Conservation (phyloP, 2,113 vertebrate genomes). For the Thinocorus orbignyianus region DNA sequence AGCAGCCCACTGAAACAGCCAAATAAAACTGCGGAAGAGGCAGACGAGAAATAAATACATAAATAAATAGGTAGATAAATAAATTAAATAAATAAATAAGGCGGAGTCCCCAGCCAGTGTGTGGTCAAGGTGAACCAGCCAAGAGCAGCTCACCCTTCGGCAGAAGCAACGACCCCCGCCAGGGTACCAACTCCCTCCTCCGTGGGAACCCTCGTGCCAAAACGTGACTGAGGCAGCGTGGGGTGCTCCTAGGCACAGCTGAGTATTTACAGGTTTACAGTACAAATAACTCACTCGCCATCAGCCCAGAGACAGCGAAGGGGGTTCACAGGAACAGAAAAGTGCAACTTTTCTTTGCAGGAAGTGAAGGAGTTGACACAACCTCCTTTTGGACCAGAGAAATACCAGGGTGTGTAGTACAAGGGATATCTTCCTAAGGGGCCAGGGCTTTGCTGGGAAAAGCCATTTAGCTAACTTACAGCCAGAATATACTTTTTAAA, state of each 20-base stretch:
- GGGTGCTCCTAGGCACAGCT: constrained; percentile 67
- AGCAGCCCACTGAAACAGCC: background rate
- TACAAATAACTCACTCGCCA: constrained; percentile 21
- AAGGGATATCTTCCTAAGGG: background rate
- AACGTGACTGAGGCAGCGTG: constrained; percentile 31
- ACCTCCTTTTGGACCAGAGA: background rate
- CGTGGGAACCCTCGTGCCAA: background rate
- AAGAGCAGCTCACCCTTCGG: background rate
- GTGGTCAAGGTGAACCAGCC: background rate
- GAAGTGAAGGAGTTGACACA: constrained; percentile 12
- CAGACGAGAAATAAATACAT: background rate
- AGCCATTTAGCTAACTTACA: constrained; percentile 44
- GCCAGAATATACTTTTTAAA: constrained; percentile 3
- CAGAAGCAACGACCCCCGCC: fast-evolving
- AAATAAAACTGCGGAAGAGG: background rate
- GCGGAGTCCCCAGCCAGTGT: constrained; percentile 63
- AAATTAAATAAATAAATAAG: constrained; percentile 44
- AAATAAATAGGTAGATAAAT: background rate
- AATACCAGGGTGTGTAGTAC: background rate
- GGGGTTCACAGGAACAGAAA: background rate
- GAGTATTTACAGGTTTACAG: constrained; percentile 71
- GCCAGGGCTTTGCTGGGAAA: background rate
- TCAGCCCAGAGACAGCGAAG: constrained; percentile 16
- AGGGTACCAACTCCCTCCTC: background rate
- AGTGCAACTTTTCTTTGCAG: constrained; percentile 61